These are phyloP conservation scores for Mesoclemmys tuberculata DNA, from an alignment of 2,113 vertebrate species.

Conservation along the genomic window DNA sequence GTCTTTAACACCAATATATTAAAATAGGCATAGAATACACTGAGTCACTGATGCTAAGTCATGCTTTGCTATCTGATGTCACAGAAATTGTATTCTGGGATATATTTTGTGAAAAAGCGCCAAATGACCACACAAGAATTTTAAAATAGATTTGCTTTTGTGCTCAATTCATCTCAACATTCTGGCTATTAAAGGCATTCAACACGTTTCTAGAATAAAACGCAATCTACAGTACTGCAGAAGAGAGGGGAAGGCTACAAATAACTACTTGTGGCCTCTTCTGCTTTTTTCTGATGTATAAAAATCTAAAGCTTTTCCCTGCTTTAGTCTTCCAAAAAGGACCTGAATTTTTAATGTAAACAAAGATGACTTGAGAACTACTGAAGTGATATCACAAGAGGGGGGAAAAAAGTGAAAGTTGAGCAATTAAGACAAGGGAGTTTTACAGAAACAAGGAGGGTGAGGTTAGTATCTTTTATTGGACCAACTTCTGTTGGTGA, in stretches of 20 bases:
- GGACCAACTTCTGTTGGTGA: not conserved
- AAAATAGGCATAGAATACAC: not conserved
- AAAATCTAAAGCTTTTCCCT: not conserved
- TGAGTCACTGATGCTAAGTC: not conserved
- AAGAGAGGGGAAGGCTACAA: not conserved
- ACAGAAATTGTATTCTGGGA: accelerated
- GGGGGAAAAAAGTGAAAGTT: not conserved
- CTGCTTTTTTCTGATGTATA: not conserved
- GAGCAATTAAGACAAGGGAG: not conserved
- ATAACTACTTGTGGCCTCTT: not conserved
- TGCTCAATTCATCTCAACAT: not conserved
- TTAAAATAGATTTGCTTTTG: not conserved
- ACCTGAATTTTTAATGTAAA: not conserved
- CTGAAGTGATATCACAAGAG: not conserved
- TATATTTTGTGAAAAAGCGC: not conserved
- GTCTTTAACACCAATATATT: not conserved
- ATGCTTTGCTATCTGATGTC: not conserved
- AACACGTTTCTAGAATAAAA: not conserved
- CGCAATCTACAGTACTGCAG: not conserved
- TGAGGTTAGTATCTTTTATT: not conserved
- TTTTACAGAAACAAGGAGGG: not conserved
- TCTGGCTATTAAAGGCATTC: not conserved
- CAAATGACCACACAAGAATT: accelerated
- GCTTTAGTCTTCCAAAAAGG: not conserved
- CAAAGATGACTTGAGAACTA: not conserved